These are phyloP conservation scores for Proctacanthus coquilletti DNA, from an alignment of 1,140 invertebrate species.

Conservation along the genomic window DNA sequence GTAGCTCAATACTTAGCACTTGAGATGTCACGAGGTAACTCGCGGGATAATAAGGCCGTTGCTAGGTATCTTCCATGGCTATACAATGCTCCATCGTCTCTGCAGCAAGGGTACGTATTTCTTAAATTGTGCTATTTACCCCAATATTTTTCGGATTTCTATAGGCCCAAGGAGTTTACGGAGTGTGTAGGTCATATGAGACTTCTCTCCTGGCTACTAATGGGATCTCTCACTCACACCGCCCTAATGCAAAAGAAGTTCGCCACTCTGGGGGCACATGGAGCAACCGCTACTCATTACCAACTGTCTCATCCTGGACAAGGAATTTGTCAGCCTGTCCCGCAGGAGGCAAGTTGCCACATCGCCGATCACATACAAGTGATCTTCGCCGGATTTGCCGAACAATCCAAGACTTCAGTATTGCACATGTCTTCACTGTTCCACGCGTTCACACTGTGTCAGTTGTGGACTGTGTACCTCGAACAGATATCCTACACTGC, in stretches of 20 bases:
- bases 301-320: slow-evolving; percentile 26
- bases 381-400: slow-evolving; percentile 88
- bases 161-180: slow-evolving; percentile 79
- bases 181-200: slow-evolving; percentile 92
- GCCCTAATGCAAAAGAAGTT: slow-evolving; percentile 37
- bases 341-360: slow-evolving; percentile 87
- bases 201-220: slow-evolving; percentile 84
- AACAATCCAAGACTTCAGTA: slow-evolving; percentile 79
- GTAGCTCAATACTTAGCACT: slow-evolving; percentile 88
- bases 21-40: slow-evolving; percentile 79
- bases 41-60: slow-evolving; percentile 69
- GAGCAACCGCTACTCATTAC: slow-evolving; percentile 8
- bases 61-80: slow-evolving; percentile 83
- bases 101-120: slow-evolving; percentile 53
- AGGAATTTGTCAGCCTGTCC: slow-evolving; percentile 67
- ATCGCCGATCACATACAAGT: slow-evolving; percentile 96
- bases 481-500: slow-evolving; percentile 67
- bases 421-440: slow-evolving; percentile 85
- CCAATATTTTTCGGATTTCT: slow-evolving; percentile 11
- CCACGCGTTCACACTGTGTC: slow-evolving; percentile 67
- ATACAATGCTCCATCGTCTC: slow-evolving; percentile 64
- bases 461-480: slow-evolving; percentile 96
- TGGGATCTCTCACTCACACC: slow-evolving; percentile 83
- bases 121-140: not conserved
- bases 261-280: slow-evolving; percentile 17